Evolutionary conservation across 1,140 invertebrate species (phyloP).

Genomic region (Drosophila serrata): DNA sequence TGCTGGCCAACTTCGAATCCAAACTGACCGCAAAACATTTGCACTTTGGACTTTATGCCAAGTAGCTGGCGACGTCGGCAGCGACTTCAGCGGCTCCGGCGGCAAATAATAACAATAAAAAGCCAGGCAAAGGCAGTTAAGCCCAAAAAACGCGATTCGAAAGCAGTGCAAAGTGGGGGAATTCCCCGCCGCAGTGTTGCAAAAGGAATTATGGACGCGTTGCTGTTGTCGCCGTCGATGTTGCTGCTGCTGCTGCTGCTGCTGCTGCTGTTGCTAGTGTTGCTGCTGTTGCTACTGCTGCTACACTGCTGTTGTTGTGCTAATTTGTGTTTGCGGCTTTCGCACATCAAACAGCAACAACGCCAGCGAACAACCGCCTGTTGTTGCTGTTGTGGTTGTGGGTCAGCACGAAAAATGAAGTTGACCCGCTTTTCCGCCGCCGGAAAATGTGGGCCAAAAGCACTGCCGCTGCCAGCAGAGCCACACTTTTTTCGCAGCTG

Average conservation of each 20-base stretch:
- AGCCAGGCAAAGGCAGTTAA: conserved; percentile 63
- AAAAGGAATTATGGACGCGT: conserved; percentile 72
- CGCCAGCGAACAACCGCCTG: conserved; percentile 42
- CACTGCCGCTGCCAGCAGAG: conserved; percentile 21
- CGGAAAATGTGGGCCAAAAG: conserved; percentile 56
- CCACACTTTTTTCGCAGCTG: conserved; percentile 21
- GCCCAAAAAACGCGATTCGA: conserved; percentile 64
- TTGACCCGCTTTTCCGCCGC: conserved; percentile 72
- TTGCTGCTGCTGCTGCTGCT: conserved; percentile 16
- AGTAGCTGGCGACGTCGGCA: conserved; percentile 48
- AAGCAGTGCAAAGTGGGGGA: conserved; percentile 30
- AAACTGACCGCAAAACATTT: conserved; percentile 83
- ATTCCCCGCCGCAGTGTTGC: conserved; percentile 60
- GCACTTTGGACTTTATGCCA: conserved; percentile 78
- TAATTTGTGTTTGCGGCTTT: conserved; percentile 81
- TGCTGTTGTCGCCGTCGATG: conserved; percentile 29
- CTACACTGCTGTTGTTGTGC: conserved; percentile 60
- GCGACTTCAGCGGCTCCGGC: conserved; percentile 40
- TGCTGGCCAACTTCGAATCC: conserved; percentile 75
- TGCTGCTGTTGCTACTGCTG: conserved; percentile 40
- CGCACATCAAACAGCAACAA: conserved; percentile 64
- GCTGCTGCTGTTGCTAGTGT: neutral
- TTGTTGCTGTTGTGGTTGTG: conserved; percentile 58
- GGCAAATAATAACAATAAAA: conserved; percentile 81
- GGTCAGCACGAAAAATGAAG: conserved; percentile 80